Conservation (phyloP, 2,888 invertebrate species). For the Ernsta delagoae region DNA sequence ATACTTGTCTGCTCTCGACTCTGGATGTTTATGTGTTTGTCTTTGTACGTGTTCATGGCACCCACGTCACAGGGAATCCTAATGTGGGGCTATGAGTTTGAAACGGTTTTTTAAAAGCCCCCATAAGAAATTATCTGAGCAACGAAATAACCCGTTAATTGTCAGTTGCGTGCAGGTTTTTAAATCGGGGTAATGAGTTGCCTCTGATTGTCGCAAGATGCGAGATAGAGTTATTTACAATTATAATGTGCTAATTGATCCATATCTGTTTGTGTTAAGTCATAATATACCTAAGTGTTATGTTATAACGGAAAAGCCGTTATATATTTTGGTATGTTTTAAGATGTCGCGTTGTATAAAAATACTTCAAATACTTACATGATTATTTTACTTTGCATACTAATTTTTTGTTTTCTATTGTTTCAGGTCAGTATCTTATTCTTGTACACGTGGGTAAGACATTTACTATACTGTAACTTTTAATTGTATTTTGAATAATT, state of each 20-base stretch:
- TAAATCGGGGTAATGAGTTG: conserved; percentile 10
- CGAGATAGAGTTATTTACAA: conserved; percentile 9
- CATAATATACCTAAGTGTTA: too few species aligned
- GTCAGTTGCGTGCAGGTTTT: conserved; percentile 20
- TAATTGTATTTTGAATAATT: too few species aligned
- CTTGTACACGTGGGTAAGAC: conserved; percentile 14
- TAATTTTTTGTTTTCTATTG: conserved; percentile 44
- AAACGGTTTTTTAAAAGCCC: too few species aligned
- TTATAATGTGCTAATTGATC: conserved; percentile 14
- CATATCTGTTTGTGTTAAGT: not conserved
- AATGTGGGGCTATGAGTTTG: too few species aligned
- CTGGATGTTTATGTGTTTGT: too few species aligned
- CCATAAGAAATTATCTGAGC: too few species aligned
- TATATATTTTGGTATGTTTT: not conserved
- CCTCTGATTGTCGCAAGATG: conserved; percentile 5
- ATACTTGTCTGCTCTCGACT: too few species aligned
- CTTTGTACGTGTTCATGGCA: too few species aligned
- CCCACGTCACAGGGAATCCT: too few species aligned
- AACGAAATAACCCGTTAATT: not conserved
- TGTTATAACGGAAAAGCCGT: not conserved
- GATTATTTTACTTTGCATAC: not conserved
- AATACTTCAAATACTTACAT: too few species aligned
- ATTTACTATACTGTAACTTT: not conserved
- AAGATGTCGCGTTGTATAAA: too few species aligned
- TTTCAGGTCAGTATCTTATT: conserved; percentile 59